Base-by-base conservation (phyloP, 2,797 vertebrate species). In the Champsocephalus gunnari region DNA sequence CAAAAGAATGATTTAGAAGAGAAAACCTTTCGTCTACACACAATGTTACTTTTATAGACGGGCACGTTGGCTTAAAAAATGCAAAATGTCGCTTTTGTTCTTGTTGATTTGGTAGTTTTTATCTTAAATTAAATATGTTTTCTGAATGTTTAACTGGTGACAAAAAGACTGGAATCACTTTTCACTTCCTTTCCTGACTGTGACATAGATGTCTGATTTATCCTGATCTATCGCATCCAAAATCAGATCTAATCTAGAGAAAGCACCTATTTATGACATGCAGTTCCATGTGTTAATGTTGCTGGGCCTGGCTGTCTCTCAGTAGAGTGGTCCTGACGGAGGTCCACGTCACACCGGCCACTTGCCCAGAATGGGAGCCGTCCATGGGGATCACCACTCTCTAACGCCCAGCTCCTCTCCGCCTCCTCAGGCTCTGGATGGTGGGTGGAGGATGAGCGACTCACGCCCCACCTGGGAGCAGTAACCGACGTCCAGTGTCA, bases 381-480 rank as follows among this genome's bases (percentile, higher is more conserved):
- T 94, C 95, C 90, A 94, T 96, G 94, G 95, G 95, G 90, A 94
- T 96, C 89, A 95, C 95, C 80, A 96, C 95, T 88, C 95, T 96
- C 88, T 96, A 95, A 92, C 80, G 56, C 63, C 79, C 86, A 66
- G 83, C 85, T 84, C 84, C 77, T 81, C 89, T 86, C 78, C 84
- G 76, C 84, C 83, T 87, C 85, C 89, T 88, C 89, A 87, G 87
- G 86, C 86, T 93, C 88, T 88, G 93, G 95, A 96, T 93, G 95
- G 95, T 96, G 95, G 94, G 95, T 96, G 88, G 81, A 86, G 88
- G 83, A 84, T 54, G 28, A 41, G 43, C 70, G 62, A 73, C 51
- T 45, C 9, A 47, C 44, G n/a, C 70, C 49, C 47, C 11, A 0
- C 28, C 79, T 73, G 62, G 77, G 69, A 82, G 12, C 73, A 76